phyloP scores from a whole-genome alignment of 53 echinoderm and acorn worm species.

The Echinarachnius parma region DNA sequence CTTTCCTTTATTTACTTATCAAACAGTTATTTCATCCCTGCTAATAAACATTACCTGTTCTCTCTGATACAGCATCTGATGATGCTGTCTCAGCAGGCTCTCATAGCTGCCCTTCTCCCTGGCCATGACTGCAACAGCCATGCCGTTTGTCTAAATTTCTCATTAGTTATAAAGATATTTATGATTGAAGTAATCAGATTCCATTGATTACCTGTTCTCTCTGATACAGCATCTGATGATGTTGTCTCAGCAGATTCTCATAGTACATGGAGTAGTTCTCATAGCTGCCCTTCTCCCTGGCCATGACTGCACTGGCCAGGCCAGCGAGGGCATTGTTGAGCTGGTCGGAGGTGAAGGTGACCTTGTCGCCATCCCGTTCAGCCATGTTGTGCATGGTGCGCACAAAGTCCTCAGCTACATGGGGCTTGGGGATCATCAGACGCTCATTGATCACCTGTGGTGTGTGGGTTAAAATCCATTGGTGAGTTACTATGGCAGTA shows the following conservation, averaged over 20 bases:
- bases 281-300: slow-evolving; percentile 82
- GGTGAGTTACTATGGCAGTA: too few relatives aligned
- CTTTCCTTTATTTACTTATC: too few relatives aligned
- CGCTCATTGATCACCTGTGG: slow-evolving; percentile 95
- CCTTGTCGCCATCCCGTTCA: slow-evolving; percentile 42
- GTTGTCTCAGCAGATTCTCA: slow-evolving; percentile 87
- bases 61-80: slow-evolving; percentile 89
- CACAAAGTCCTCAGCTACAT: slow-evolving; percentile 92
- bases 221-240: slow-evolving; percentile 93
- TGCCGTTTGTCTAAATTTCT: too few relatives aligned
- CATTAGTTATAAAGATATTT: too few relatives aligned
- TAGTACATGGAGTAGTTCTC: slow-evolving; percentile 99
- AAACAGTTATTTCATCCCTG: too few relatives aligned
- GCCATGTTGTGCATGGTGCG: slow-evolving; percentile 59
- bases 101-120: slow-evolving; percentile 92
- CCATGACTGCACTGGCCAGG: slow-evolving; percentile 81
- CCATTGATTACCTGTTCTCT: slow-evolving; percentile 96
- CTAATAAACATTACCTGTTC: too few relatives aligned
- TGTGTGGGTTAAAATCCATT: too few relatives aligned
- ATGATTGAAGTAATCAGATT: too few relatives aligned
- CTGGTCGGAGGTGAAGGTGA: slow-evolving; percentile 57
- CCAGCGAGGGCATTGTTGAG: slow-evolving; percentile 74
- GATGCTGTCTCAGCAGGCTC: slow-evolving; percentile 86
- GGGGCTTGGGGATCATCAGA: slow-evolving; percentile 90
- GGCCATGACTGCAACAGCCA: slow-evolving; percentile 78